Evolutionary conservation across 2,797 vertebrate genomes (phyloP).

Genomic region (Synaphobranchus kaupii): DNA sequence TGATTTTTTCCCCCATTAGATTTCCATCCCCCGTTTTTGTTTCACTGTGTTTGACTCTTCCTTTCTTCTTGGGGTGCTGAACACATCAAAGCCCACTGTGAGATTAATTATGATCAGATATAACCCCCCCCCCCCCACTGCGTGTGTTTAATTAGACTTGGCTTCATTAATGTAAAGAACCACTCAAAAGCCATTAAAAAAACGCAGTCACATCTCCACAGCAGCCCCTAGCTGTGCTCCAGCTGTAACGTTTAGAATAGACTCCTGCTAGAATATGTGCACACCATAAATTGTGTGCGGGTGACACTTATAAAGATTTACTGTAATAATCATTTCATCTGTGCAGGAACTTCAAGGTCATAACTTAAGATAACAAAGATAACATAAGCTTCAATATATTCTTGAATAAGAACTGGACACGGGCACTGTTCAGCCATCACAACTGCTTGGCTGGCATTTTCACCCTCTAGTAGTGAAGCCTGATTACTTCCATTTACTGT

Average conservation of each 20-base stretch:
- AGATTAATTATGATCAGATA: slow-evolving; percentile 1
- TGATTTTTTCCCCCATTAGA: not conserved
- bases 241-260: not conserved
- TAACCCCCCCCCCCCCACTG: not conserved
- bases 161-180: slow-evolving; percentile 15
- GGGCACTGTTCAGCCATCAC: not conserved
- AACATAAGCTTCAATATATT: not conserved
- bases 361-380: not conserved
- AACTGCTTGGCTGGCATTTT: not conserved
- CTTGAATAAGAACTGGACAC: not conserved
- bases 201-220: not conserved
- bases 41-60: not conserved
- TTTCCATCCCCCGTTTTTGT: not conserved
- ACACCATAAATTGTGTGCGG: not conserved
- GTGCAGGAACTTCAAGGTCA: not conserved
- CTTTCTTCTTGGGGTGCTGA: not conserved
- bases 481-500: not conserved
- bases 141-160: slow-evolving; percentile 19
- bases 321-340: not conserved
- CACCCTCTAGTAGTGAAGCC: not conserved
- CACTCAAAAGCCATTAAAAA: not conserved
- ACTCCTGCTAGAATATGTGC: not conserved
- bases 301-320: not conserved
- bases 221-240: not conserved
- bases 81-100: not conserved